Evolutionary conservation across 2,888 invertebrate genomes (phyloP).

Genomic region (Amaurobius ferox): DNA sequence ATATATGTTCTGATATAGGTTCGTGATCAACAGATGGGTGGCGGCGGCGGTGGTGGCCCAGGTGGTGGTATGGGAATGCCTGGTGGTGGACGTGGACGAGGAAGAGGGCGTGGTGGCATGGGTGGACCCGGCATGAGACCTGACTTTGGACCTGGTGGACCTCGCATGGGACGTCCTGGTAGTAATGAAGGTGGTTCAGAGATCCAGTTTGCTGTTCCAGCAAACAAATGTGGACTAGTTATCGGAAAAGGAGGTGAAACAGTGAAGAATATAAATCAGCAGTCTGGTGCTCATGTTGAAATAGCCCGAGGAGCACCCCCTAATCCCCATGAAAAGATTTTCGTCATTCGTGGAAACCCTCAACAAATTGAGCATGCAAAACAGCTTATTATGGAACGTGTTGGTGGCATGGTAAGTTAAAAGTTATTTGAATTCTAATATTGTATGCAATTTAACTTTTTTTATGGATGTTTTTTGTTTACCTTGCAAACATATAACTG

Average conservation of each 20-base stretch:
- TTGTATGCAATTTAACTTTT: too few relatives aligned
- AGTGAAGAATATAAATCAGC: conserved; percentile 96
- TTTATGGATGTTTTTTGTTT: too few relatives aligned
- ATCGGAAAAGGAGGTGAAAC: conserved; percentile 99
- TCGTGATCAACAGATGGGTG: conserved; percentile 70
- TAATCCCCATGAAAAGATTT: conserved; percentile 90
- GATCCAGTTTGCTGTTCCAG: conserved; percentile 93
- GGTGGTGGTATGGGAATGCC: conserved; percentile 40
- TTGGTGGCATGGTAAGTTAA: conserved; percentile 79
- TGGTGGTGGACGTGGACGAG: conserved; percentile 78
- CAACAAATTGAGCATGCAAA: conserved; percentile 97
- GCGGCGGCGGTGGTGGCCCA: conserved; percentile 36
- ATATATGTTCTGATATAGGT: conserved; percentile 59
- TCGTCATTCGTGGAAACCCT: conserved; percentile 91
- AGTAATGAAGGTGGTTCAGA: conserved; percentile 81
- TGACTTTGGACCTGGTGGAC: conserved; percentile 64
- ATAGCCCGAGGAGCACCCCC: conserved; percentile 90
- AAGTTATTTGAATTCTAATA: too few relatives aligned
- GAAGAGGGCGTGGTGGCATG: conserved; percentile 79
- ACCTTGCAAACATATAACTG: too few relatives aligned
- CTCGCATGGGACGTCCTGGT: conserved; percentile 60
- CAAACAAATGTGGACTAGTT: conserved; percentile 96
- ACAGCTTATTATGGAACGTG: conserved; percentile 96
- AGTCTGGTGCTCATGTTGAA: conserved; percentile 98
- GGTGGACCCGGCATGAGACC: conserved; percentile 53